phyloP scores from a whole-genome alignment of 2,888 invertebrate species.

The Meloe dianella region DNA sequence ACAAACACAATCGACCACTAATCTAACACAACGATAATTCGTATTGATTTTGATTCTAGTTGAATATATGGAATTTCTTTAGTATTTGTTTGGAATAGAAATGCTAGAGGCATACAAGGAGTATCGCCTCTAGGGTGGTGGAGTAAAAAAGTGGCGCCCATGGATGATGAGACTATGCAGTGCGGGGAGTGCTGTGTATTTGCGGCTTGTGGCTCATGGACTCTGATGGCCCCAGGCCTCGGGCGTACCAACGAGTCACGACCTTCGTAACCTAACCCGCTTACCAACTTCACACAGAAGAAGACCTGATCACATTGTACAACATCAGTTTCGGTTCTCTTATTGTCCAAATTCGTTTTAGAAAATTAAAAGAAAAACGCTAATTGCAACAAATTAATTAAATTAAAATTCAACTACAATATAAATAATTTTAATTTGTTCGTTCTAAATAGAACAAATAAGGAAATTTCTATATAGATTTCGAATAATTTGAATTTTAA shows the following conservation, averaged over 20 bases:
- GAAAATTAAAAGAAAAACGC: neutral
- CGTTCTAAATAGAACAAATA: neutral
- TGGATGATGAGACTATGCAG: conserved; percentile 30
- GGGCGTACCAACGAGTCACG: conserved; percentile 55
- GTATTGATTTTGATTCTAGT: conserved; percentile 13
- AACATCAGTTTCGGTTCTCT: conserved; percentile 31
- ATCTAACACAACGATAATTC: conserved; percentile 44
- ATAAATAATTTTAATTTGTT: neutral
- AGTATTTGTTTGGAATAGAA: neutral
- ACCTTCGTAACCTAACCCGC: conserved; percentile 57
- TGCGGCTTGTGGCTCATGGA: conserved; percentile 48
- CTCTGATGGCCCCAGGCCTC: conserved; percentile 47
- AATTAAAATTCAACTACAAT: neutral
- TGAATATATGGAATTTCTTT: neutral
- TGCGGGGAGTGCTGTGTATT: conserved; percentile 47
- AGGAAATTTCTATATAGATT: neutral
- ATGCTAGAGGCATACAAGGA: neutral
- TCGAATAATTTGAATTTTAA: neutral
- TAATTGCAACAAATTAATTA: neutral
- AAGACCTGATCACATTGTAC: conserved; percentile 48
- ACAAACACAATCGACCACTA: conserved; percentile 43
- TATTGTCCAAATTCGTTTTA: conserved; percentile 17
- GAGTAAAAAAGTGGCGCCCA: conserved; percentile 28
- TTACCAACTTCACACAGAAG: conserved; percentile 53
- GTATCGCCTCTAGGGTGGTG: neutral